Base-by-base conservation (phyloP, 1,140 invertebrate species). In the Patella vulgata region DNA sequence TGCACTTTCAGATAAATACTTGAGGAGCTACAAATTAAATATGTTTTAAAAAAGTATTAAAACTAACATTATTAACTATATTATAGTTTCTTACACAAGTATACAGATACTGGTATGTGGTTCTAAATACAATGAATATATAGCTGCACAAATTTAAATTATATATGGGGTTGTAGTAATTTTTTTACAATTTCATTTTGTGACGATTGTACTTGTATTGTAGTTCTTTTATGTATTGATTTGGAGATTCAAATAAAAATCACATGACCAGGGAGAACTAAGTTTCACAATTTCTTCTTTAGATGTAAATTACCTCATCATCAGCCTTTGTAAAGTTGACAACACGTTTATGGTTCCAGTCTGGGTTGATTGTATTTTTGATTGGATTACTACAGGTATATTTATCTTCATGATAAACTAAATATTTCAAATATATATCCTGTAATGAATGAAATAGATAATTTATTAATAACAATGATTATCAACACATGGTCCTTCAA, bases 281-380 rank as follows among this genome's bases (percentile, higher is more conserved):
- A n/a, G n/a, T n/a, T n/a, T n/a, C n/a, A n/a, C n/a, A n/a, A n/a
- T n/a, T n/a, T n/a, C n/a, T n/a, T n/a, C n/a, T n/a, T n/a, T n/a
- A n/a, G 27, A 17, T 36, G 33, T 39, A 47, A 31, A 61, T 77
- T 73, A 87, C 87, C 72, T 87, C 81, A 59, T 83, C 70, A 9
- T 86, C 87, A 30, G 80, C 85, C 30, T 83, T 81, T 25, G 63
- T 60, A 67, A 83, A 86, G 30, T 73, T 72, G 72, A 85, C 85
- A 33, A 83, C 67, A 73, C 86, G 82, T 55, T 80, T 77, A 71
- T 87, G 84, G 62, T 85, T 86, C 79, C 87, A 89, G 57, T 87
- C 83, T 5, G 89, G 88, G 73, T 88, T 88, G 19, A 71, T 74
- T 11, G 86, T 86, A 47, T 85, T 83, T 11, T 73, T 68, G 2